A percentile compares a stretch with the other conserved stretches of the same genome.
Evolutionary conservation across 2,888 invertebrate species (phyloP).

Genomic region (Schizaphis graminum): DNA sequence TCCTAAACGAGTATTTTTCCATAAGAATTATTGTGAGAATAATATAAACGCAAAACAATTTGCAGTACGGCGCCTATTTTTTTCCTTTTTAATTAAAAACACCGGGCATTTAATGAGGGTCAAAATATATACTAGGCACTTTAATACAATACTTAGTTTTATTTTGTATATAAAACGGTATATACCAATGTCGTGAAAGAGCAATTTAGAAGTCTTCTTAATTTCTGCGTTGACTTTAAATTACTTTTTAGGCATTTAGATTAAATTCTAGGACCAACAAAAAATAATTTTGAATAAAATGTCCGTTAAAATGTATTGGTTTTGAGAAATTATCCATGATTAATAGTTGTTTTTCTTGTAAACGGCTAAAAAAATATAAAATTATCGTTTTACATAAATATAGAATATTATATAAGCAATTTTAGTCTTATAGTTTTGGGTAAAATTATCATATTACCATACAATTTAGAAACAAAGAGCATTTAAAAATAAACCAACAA

Average conservation of each 20-base stretch:
- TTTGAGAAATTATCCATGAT: background rate
- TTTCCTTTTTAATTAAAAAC: constrained; percentile 50
- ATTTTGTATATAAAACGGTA: background rate
- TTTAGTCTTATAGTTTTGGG: background rate
- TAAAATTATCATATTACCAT: no score
- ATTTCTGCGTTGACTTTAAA: constrained; percentile 3
- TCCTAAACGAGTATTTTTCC: background rate
- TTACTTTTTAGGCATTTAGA: background rate
- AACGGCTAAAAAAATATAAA: background rate
- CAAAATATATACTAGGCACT: constrained; percentile 4
- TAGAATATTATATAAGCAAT: background rate
- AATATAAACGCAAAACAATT: background rate
- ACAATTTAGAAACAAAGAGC: no score
- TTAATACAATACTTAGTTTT: background rate
- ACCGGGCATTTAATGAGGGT: background rate
- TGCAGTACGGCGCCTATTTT: background rate
- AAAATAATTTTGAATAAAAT: background rate
- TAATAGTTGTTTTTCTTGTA: background rate
- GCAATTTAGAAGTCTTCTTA: background rate
- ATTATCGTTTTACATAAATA: background rate
- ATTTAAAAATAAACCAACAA: no score
- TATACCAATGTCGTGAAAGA: background rate
- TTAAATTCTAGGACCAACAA: background rate
- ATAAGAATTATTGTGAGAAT: background rate
- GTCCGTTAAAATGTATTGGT: background rate